Conservation (phyloP, 2,888 invertebrate genomes). For the Cheilosia grossa region DNA sequence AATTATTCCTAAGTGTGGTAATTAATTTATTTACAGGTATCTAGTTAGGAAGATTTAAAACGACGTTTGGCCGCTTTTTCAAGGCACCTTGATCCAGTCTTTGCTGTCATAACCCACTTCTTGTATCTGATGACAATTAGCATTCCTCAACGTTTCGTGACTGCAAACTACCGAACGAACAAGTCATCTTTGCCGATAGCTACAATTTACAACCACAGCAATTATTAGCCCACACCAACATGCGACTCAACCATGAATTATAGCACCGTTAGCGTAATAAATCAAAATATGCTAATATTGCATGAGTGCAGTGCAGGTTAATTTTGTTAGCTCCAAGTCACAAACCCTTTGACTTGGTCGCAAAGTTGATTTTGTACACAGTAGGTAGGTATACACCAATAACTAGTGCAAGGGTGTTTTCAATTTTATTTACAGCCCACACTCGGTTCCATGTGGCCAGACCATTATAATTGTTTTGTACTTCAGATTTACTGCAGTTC, state of each 20-base stretch:
- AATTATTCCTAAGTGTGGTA: no score
- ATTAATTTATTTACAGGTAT: no score
- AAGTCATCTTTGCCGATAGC: background rate
- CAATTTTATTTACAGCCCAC: slow-evolving; percentile 1
- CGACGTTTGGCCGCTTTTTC: no score
- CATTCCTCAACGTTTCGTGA: background rate
- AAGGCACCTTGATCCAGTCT: no score
- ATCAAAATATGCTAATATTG: slow-evolving; percentile 67
- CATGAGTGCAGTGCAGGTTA: slow-evolving; percentile 39
- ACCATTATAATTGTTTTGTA: slow-evolving; percentile 24
- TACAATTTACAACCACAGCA: slow-evolving; percentile 49
- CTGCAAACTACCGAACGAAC: background rate
- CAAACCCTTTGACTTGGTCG: slow-evolving; percentile 8
- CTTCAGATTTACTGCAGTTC: slow-evolving; percentile 13
- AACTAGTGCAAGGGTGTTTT: background rate
- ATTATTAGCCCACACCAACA: slow-evolving; percentile 51
- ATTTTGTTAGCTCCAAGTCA: slow-evolving; percentile 8
- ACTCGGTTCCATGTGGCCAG: slow-evolving; percentile 16
- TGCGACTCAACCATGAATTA: slow-evolving; percentile 69
- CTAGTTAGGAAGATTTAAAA: no score
- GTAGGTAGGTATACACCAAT: no score
- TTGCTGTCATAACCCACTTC: no score
- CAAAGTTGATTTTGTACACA: slow-evolving; percentile 11
- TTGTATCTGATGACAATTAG: no score
- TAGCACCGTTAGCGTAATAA: slow-evolving; percentile 49